Evolutionary conservation across 2,797 vertebrate species (phyloP).

Genomic region (Vultur gryphus): DNA sequence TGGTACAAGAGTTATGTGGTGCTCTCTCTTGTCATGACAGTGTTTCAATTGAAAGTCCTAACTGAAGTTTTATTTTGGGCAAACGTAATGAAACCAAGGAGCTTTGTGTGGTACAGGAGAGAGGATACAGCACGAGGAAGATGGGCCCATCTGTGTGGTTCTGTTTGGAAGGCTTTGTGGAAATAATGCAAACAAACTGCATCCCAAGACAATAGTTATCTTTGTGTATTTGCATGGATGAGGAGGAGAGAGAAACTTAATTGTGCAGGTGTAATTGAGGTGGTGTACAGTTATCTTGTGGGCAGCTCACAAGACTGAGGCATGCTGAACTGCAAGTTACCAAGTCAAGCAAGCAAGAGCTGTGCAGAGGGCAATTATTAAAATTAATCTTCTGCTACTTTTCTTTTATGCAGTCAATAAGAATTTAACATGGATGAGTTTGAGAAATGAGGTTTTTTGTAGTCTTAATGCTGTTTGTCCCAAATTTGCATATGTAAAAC

Average conservation of each 20-base stretch:
- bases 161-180: neutral
- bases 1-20: neutral
- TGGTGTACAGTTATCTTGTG: neutral
- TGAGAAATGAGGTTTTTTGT: neutral
- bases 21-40: neutral
- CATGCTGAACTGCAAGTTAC: neutral
- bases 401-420: neutral
- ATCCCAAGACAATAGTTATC: neutral
- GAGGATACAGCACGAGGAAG: neutral
- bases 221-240: neutral
- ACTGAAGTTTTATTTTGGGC: neutral
- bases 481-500: neutral
- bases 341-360: neutral
- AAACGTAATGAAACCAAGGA: neutral
- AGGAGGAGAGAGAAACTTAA: neutral
- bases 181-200: neutral
- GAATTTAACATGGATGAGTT: neutral
- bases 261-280: slow-evolving; percentile 20
- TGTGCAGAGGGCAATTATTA: neutral
- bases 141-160: neutral
- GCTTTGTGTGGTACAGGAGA: neutral
- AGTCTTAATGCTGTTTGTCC: neutral
- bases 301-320: neutral
- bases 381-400: neutral
- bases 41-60: neutral